Percentiles rank a stretch among this genome's conserved stretches.
phyloP scores from a whole-genome alignment of 1,140 invertebrate species.

The Pseudomyrmex cubaensis region DNA sequence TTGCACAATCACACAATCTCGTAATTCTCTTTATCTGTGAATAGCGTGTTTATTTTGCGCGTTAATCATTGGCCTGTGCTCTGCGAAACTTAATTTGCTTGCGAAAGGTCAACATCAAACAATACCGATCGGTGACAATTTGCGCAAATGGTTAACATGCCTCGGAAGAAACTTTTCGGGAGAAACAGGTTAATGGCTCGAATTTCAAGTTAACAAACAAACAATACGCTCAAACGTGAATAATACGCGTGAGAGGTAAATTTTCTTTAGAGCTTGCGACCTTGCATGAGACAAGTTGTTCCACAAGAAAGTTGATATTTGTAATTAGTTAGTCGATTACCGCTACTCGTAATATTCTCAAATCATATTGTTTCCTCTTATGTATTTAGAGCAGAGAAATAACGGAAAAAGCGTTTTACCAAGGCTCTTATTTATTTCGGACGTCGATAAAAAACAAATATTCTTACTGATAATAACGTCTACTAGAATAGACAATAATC shows the following conservation, averaged over 20 bases:
- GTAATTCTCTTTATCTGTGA: neutral
- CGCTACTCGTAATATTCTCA: conserved; percentile 21
- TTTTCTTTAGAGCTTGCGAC: conserved; percentile 18
- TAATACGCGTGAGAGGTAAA: conserved; percentile 14
- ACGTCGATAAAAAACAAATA: neutral
- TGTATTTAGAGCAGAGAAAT: conserved; percentile 62
- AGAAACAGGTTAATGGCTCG: conserved; percentile 27
- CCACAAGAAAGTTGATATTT: conserved; percentile 16
- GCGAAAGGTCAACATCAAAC: conserved; percentile 31
- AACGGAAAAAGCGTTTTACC: conserved; percentile 44
- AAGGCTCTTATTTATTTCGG: conserved; percentile 49
- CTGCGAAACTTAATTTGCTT: conserved; percentile 36
- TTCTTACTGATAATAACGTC: conserved; percentile 38
- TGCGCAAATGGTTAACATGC: conserved; percentile 21
- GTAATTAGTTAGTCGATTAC: conserved; percentile 30
- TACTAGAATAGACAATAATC: conserved; percentile 57
- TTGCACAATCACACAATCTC: neutral
- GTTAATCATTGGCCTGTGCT: neutral
- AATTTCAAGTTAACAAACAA: conserved; percentile 52
- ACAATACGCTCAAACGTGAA: conserved; percentile 20
- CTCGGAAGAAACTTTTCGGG: conserved; percentile 25
- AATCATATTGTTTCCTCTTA: conserved; percentile 29
- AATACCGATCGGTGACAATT: conserved; percentile 25
- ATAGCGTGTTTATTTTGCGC: no score
- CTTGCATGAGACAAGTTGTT: conserved; percentile 44